Evolutionary conservation across 2,113 vertebrate genomes (phyloP), one percentile per base, ranked within the genome.

Genomic region (Salvator merianae): DNA sequence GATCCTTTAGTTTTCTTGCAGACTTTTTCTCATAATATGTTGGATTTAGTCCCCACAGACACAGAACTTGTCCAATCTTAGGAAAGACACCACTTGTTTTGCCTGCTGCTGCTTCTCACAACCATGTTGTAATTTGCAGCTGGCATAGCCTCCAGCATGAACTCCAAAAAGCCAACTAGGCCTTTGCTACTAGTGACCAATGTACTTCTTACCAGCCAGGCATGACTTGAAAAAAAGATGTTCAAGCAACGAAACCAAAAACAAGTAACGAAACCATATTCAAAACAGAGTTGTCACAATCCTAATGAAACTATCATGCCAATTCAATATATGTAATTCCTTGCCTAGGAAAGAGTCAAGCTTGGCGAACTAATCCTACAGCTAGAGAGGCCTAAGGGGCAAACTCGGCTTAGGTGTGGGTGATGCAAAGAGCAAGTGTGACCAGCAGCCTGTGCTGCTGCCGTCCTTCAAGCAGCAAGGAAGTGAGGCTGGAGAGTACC

Each of bases 401-500:
- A 22, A 47, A 36, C 32, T 59, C 1, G 3, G 3, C 53, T 20
- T 68, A 6, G 88, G 59, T 81, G 36, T 4, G 7, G 0, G 1
- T 1, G 26, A 0, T 8, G 55, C 69, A 55, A 62, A 73, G 2
- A 0, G 82, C 30, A 3, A 66, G 10, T 3, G 50, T 75, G 8
- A 59, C 1, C 22, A 84, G 86, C 83, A 1, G 59, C 77, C 74
- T 5, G 83, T 82, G n/a, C n/a, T 1, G 9, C 89, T 66, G 5
- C 79, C 5, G 55, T 73, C 77, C 83, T 85, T 26, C 28, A 7
- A 50, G 77, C 65, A 3, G 87, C 63, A 16, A 80, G 79, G 81
- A 89, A 87, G 50, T 90, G 94, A 93, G 91, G 85, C 81, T 62
- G 85, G 82, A 76, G 91, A 62, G 6, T 36, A 12, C 93, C 84